Evolutionary conservation across 2,797 vertebrate species (phyloP).

Genomic region (Manis javanica): DNA sequence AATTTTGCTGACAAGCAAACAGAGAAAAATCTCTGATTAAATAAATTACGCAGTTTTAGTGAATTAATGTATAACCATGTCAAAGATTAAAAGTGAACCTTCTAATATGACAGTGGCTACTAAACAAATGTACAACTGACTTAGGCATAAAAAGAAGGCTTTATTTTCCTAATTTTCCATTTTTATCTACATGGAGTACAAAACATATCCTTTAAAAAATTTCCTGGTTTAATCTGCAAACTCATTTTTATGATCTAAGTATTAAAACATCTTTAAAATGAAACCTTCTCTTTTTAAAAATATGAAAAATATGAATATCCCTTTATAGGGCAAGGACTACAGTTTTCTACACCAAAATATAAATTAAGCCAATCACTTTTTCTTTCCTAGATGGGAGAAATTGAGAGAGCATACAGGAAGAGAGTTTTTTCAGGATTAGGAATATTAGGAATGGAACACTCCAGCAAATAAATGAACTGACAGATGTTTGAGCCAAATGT

Average conservation of each 20-base stretch:
- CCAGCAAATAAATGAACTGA: not conserved
- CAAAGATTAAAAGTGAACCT: slow-evolving; percentile 17
- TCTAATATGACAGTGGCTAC: not conserved
- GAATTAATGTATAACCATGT: not conserved
- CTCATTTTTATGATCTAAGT: not conserved
- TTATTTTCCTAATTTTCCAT: not conserved
- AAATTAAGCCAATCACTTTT: not conserved
- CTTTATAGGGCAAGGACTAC: not conserved
- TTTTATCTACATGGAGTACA: not conserved
- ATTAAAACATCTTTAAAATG: not conserved
- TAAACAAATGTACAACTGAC: not conserved
- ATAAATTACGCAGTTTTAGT: not conserved
- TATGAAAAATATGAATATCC: not conserved
- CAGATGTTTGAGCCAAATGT: not conserved
- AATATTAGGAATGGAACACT: not conserved
- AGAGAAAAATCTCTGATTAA: slow-evolving; percentile 23
- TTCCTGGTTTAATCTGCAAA: not conserved
- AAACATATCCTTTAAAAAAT: not conserved
- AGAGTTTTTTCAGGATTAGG: not conserved
- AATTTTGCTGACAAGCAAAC: slow-evolving; percentile 44
- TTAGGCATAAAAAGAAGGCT: not conserved
- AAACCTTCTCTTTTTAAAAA: not conserved
- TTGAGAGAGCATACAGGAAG: not conserved
- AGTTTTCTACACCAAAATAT: not conserved
- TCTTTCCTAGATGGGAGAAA: not conserved